phyloP scores from a whole-genome alignment of 2,113 vertebrate genomes.

The Malurus alboscapulatus region DNA sequence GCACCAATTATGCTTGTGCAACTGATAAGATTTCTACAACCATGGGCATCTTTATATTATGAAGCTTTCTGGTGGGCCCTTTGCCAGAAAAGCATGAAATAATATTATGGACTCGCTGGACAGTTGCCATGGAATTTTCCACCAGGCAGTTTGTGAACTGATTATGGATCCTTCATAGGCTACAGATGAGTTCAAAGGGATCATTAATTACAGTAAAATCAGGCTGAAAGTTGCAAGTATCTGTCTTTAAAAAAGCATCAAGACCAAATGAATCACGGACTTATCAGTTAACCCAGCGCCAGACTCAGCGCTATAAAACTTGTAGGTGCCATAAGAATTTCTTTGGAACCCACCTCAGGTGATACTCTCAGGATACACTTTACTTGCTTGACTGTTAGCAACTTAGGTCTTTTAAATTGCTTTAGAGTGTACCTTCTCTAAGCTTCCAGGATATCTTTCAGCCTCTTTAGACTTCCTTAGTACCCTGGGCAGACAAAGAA shows the following conservation, averaged over 20 bases:
- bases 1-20: background rate
- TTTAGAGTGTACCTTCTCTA: rapidly evolving
- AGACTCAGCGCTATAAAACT: background rate
- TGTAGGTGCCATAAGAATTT: background rate
- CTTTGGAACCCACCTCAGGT: background rate
- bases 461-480: background rate
- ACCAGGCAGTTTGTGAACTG: background rate
- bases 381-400: background rate
- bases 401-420: background rate
- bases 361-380: background rate
- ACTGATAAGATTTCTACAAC: background rate
- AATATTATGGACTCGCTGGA: background rate
- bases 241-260: background rate
- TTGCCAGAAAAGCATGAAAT: background rate
- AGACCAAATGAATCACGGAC: background rate
- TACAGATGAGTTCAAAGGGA: background rate
- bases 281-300: background rate
- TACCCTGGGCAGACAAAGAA: background rate
- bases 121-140: background rate
- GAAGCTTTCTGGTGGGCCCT: background rate
- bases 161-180: constrained; percentile 1
- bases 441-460: background rate
- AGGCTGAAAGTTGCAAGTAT: background rate
- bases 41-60: background rate
- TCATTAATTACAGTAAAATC: background rate